Evolutionary conservation across 1,140 invertebrate species (phyloP).

Genomic region (Papilio polyxenes): DNA sequence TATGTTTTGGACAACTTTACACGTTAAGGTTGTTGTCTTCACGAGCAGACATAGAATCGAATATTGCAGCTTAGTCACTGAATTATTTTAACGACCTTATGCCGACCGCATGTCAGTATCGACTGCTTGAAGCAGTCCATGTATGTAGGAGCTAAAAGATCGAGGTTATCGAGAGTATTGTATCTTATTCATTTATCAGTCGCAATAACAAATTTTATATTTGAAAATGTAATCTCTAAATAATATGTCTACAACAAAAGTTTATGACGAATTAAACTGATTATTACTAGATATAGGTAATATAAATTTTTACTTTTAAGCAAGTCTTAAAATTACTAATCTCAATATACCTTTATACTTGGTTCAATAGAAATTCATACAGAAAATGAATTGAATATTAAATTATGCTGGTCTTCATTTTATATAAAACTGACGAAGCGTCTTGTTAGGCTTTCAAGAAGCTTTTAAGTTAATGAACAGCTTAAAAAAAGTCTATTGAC

Average conservation of each 20-base stretch:
- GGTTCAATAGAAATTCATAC: slow-evolving; percentile 72
- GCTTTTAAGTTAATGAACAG: slow-evolving; percentile 80
- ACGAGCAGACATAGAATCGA: not conserved
- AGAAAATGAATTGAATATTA: slow-evolving; percentile 79
- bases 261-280: not conserved
- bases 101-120: not conserved
- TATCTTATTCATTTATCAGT: too few relatives aligned
- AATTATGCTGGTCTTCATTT: slow-evolving; percentile 77
- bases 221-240: too few relatives aligned
- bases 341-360: slow-evolving; percentile 53
- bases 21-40: not conserved
- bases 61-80: too few relatives aligned
- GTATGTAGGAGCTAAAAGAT: too few relatives aligned
- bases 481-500: slow-evolving; percentile 77
- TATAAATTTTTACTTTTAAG: slow-evolving; percentile 30
- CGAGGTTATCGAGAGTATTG: too few relatives aligned
- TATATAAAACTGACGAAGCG: slow-evolving; percentile 77
- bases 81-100: not conserved
- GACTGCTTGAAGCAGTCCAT: not conserved
- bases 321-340: slow-evolving; percentile 40
- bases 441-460: slow-evolving; percentile 78
- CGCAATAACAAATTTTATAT: too few relatives aligned
- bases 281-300: slow-evolving; percentile 7
- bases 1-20: slow-evolving; percentile 1
- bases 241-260: not conserved